A percentile compares a stretch with the other conserved stretches of the same genome.
Conservation (phyloP, 1,140 invertebrate genomes). For the Akabosia matsudoensis region DNA sequence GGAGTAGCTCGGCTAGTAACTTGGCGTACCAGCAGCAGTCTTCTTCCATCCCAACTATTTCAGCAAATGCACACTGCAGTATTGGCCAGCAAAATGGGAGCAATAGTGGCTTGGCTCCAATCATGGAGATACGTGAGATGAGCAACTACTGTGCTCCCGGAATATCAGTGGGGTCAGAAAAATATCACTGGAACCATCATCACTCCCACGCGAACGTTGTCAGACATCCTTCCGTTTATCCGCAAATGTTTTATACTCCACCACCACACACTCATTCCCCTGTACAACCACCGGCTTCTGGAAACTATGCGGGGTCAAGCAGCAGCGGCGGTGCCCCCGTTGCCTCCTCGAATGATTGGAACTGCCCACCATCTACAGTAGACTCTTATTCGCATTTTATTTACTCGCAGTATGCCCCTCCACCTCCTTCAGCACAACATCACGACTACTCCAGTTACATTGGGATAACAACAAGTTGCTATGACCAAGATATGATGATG, state of each 20-base stretch:
- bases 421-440: background rate
- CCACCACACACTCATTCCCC: background rate
- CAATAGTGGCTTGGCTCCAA: background rate
- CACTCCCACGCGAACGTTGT: background rate
- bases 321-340: background rate
- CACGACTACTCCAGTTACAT: background rate
- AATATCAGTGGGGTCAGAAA: background rate
- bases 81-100: background rate
- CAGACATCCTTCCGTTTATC: background rate
- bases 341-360: background rate
- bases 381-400: constrained; percentile 3
- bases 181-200: background rate
- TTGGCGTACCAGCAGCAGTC: background rate
- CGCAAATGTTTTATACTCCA: constrained; percentile 7
- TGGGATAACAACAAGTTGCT: background rate
- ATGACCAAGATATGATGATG: background rate
- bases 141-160: background rate
- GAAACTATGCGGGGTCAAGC: background rate
- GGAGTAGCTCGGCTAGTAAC: background rate
- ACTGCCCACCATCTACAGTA: background rate
- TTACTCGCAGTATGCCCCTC: background rate
- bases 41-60: background rate
- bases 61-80: constrained; percentile 4
- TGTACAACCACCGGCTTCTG: background rate
- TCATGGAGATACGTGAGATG: constrained; percentile 12